These are phyloP conservation scores for Eurystomus glaucurus DNA, from an alignment of 2,797 vertebrate species.

Conservation along the genomic window DNA sequence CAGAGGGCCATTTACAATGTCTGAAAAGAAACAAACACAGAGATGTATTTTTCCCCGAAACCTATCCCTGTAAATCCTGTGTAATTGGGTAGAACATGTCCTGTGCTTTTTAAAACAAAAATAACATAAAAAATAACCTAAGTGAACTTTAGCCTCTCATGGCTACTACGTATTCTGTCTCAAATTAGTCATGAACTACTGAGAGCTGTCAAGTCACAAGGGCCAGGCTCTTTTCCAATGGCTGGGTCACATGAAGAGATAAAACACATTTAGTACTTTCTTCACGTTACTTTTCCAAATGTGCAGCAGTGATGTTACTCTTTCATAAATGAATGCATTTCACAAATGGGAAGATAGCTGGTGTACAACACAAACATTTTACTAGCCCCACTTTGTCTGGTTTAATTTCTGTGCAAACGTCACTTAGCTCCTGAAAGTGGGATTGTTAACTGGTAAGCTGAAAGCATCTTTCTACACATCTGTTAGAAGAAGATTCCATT, in stretches of 20 bases:
- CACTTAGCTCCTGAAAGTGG: background rate
- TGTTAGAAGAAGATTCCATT: background rate
- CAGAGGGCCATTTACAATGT: background rate
- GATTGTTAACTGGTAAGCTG: background rate
- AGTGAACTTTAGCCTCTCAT: background rate
- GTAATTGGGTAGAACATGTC: background rate
- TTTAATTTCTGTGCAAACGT: background rate
- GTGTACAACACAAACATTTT: background rate
- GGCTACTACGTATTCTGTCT: background rate
- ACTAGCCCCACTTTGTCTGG: background rate
- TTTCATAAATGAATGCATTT: background rate
- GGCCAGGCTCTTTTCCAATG: background rate
- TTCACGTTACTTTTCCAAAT: background rate
- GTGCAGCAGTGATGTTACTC: background rate
- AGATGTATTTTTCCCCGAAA: background rate
- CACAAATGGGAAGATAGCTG: background rate
- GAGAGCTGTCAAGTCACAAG: background rate
- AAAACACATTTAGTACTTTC: background rate
- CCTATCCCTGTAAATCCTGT: background rate
- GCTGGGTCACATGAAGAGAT: background rate
- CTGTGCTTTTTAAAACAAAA: background rate
- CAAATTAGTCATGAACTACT: background rate
- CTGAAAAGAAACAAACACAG: background rate
- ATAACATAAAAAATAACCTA: background rate
- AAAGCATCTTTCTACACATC: background rate